These are phyloP conservation scores for Agelastica alni DNA, from an alignment of 2,888 invertebrate genomes.

Conservation along the genomic window DNA sequence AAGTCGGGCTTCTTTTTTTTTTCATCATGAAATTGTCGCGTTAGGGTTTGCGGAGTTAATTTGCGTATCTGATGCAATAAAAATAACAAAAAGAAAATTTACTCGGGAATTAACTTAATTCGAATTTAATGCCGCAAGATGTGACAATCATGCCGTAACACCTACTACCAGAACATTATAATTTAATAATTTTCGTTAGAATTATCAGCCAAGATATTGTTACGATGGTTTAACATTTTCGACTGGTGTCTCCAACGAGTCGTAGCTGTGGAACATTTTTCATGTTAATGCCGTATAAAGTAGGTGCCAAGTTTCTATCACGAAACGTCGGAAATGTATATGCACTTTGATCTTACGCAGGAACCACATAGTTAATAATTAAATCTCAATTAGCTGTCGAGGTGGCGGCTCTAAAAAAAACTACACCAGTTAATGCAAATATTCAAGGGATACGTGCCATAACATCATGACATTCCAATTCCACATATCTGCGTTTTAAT, in stretches of 20 bases:
- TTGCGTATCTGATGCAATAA: conserved; percentile 48
- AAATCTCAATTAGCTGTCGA: no score
- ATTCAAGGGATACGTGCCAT: no score
- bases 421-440: no score
- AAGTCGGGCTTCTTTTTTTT: conserved; percentile 12
- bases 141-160: conserved; percentile 58
- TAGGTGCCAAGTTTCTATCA: no score
- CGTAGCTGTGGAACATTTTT: conserved; percentile 39
- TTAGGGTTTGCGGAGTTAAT: conserved; percentile 41
- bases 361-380: no score
- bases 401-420: no score
- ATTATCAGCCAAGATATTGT: conserved; percentile 47
- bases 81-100: conserved; percentile 41
- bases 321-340: no score
- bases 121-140: conserved; percentile 55
- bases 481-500: no score
- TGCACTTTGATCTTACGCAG: no score
- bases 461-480: no score
- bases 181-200: conserved; percentile 56
- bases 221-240: conserved; percentile 48
- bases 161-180: conserved; percentile 56
- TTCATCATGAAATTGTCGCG: conserved; percentile 11
- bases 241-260: conserved; percentile 41
- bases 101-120: conserved; percentile 48
- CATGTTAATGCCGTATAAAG: no score